These are phyloP conservation scores for Gallirallus australis DNA, from an alignment of 2,797 vertebrate species.

Conservation along the genomic window DNA sequence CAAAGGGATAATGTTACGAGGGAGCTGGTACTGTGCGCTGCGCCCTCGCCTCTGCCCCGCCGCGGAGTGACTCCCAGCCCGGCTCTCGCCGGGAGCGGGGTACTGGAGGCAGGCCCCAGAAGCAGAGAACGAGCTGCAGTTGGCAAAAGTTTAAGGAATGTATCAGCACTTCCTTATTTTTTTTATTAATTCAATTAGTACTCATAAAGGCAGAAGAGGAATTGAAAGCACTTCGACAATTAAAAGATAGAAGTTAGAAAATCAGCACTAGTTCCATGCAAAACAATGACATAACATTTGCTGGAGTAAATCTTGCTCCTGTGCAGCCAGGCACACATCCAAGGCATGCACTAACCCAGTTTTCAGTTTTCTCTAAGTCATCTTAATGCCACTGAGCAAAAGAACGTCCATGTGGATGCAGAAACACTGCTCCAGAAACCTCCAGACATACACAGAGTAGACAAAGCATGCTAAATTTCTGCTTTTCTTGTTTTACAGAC, in stretches of 20 bases:
- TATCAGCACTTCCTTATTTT: accelerated
- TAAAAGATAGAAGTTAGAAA: not conserved
- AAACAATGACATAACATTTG: not conserved
- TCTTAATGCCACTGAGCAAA: not conserved
- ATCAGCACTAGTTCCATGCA: not conserved
- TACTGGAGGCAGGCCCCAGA: accelerated
- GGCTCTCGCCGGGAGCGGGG: no score
- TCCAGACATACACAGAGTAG: not conserved
- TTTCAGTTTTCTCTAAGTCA: not conserved
- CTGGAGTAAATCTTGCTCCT: not conserved
- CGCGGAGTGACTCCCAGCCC: accelerated
- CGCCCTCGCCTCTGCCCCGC: not conserved
- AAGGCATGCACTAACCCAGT: not conserved
- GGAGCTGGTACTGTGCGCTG: accelerated
- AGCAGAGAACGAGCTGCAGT: accelerated
- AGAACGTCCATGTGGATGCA: not conserved
- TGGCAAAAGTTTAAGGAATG: accelerated
- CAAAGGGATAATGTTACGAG: accelerated
- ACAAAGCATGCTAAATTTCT: not conserved
- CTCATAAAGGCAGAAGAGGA: not conserved
- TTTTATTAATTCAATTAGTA: no score
- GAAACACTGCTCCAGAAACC: not conserved
- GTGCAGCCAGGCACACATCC: not conserved
- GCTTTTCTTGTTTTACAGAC: not conserved
- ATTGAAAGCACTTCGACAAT: not conserved